A percentile compares a stretch with the other conserved stretches of the same genome.
These are phyloP conservation scores for Muricea muricata DNA, from an alignment of 92 coral and sea anemone species.

Conservation along the genomic window DNA sequence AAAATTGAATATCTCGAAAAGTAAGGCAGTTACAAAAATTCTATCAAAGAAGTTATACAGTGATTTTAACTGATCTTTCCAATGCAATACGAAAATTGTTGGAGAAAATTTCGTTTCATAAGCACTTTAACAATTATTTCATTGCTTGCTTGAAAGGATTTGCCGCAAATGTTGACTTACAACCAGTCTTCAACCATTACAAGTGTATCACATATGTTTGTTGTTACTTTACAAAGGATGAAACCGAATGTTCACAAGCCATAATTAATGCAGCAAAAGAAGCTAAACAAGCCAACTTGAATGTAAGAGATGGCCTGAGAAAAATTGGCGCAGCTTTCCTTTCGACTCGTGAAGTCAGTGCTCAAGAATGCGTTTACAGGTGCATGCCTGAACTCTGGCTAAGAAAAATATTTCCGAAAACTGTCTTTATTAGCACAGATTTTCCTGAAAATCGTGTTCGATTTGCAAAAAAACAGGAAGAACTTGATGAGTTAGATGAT, in stretches of 20 bases:
- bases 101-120: no score
- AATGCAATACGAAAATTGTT: no score
- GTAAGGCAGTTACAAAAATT: no score
- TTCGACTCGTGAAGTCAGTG: constrained; percentile 71
- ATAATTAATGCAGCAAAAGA: constrained; percentile 71
- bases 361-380: constrained; percentile 75
- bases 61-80: no score
- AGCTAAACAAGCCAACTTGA: constrained; percentile 53
- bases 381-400: constrained; percentile 15
- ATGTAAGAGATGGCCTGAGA: constrained; percentile 16
- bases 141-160: constrained; percentile 31
- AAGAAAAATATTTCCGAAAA: neutral
- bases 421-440: constrained; percentile 34
- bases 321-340: constrained; percentile 74
- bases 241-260: neutral
- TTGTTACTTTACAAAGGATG: constrained; percentile 1
- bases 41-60: no score
- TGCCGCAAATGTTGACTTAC: constrained; percentile 36
- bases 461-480: constrained; percentile 21
- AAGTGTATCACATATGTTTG: constrained; percentile 1
- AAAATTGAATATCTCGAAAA: no score
- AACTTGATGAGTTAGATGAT: constrained; percentile 41
- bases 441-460: constrained; percentile 20
- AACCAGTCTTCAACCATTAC: neutral
- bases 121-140: neutral